Evolutionary conservation across 64 coral and sea anemone species (phyloP).

Genomic region (Actinia tenebrosa): DNA sequence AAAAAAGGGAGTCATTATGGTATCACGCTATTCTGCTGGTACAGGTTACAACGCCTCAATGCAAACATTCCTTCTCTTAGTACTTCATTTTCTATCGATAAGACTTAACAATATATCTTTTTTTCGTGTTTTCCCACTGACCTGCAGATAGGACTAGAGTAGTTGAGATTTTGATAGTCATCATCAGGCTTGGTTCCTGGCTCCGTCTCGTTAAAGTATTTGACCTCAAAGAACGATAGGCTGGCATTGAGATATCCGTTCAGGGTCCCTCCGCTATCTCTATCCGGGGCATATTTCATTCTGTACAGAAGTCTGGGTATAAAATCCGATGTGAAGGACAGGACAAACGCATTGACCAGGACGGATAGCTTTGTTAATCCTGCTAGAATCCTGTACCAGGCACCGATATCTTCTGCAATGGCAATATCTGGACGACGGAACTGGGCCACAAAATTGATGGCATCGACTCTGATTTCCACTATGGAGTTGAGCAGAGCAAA

Average conservation of each 20-base stretch:
- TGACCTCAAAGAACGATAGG: slow-evolving; percentile 34
- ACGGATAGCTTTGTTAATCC: slow-evolving; percentile 71
- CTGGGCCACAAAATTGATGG: slow-evolving; percentile 85
- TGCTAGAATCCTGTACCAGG: slow-evolving; percentile 71
- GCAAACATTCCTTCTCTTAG: no score
- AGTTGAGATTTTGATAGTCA: slow-evolving; percentile 42
- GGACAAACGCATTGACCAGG: slow-evolving; percentile 60
- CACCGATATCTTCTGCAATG: slow-evolving; percentile 77
- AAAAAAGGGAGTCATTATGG: no score
- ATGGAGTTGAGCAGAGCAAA: slow-evolving; percentile 72
- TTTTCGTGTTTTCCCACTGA: background rate
- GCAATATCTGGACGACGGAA: slow-evolving; percentile 67
- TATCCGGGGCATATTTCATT: slow-evolving; percentile 38
- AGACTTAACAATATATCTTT: no score
- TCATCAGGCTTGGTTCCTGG: slow-evolving; percentile 54
- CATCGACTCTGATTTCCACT: slow-evolving; percentile 77
- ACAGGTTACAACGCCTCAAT: no score
- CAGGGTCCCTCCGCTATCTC: slow-evolving; percentile 30
- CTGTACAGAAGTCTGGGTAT: slow-evolving; percentile 64
- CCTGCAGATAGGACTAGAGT: slow-evolving; percentile 17
- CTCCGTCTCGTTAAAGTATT: slow-evolving; percentile 34
- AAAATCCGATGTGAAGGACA: slow-evolving; percentile 79
- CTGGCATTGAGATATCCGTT: slow-evolving; percentile 61
- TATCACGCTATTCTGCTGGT: no score
- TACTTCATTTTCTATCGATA: no score